Conservation (phyloP, 1,140 invertebrate genomes). For the Zaprionus ornatus region DNA sequence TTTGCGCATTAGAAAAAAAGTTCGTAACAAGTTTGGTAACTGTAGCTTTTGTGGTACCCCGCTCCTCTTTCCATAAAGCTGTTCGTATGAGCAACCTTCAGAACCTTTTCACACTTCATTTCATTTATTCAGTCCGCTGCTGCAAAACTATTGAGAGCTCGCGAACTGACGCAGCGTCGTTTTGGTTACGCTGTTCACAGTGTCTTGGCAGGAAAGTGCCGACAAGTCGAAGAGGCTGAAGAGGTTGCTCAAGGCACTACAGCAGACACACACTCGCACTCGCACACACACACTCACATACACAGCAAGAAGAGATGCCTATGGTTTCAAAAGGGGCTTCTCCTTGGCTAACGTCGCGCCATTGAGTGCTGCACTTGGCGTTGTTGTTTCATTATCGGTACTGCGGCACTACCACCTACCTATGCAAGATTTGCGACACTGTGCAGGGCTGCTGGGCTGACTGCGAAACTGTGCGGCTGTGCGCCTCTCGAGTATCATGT, state of each 20-base stretch:
- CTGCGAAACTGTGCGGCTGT: conserved; percentile 27
- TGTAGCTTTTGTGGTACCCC: neutral
- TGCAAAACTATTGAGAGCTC: conserved; percentile 20
- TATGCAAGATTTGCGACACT: conserved; percentile 36
- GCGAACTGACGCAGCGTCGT: conserved; percentile 28
- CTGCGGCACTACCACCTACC: conserved; percentile 18
- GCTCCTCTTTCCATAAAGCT: too few species aligned
- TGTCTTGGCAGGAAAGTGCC: conserved; percentile 37
- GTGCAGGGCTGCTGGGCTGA: conserved; percentile 16
- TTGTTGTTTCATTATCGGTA: conserved; percentile 27
- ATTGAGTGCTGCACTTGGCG: conserved; percentile 1
- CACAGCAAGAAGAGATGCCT: neutral
- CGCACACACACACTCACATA: neutral
- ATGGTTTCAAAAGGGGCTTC: conserved; percentile 22
- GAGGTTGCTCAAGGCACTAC: conserved; percentile 20
- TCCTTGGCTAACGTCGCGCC: conserved; percentile 7
- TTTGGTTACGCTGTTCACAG: conserved; percentile 22
- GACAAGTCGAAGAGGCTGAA: conserved; percentile 32
- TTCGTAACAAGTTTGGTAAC: conserved; percentile 11
- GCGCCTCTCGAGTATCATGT: conserved; percentile 55
- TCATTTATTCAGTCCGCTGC: conserved; percentile 2
- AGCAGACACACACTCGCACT: conserved; percentile 8
- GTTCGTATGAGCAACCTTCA: neutral
- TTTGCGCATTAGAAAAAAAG: conserved; percentile 9
- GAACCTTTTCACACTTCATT: conserved; percentile 12